Percentiles rank a stretch among this genome's conserved stretches.
These are phyloP conservation scores for Caenorhabditis parvicauda DNA, from an alignment of 2,888 invertebrate species.

Conservation along the genomic window DNA sequence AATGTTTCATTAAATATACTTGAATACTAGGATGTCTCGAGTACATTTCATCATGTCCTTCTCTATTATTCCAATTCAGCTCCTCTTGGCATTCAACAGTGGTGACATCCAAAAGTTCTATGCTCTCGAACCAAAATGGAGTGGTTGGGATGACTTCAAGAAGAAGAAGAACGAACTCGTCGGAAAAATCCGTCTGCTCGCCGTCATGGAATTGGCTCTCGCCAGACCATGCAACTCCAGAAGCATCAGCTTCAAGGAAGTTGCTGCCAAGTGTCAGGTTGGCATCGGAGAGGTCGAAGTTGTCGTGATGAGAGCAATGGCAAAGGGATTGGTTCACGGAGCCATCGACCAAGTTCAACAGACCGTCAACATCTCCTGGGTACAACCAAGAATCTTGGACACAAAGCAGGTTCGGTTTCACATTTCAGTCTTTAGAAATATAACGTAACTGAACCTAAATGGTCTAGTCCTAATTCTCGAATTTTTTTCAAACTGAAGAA, in stretches of 20 bases:
- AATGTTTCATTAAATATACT: too few relatives aligned
- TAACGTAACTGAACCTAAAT: too few relatives aligned
- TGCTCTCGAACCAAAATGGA: conserved; percentile 71
- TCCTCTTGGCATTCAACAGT: conserved; percentile 76
- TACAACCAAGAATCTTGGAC: conserved; percentile 79
- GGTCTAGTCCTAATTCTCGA: not conserved
- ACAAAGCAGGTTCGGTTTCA: conserved; percentile 68
- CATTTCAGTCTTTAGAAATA: too few relatives aligned
- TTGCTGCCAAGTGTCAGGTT: conserved; percentile 80
- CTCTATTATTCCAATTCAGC: conserved; percentile 2
- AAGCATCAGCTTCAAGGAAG: conserved; percentile 84
- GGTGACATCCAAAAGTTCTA: conserved; percentile 70
- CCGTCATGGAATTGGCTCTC: conserved; percentile 98
- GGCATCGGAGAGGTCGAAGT: conserved; percentile 73
- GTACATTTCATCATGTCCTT: too few relatives aligned
- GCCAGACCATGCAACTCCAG: conserved; percentile 83
- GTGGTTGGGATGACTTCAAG: conserved; percentile 62
- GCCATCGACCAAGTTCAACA: conserved; percentile 68
- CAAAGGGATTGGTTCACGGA: conserved; percentile 85
- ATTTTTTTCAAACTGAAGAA: not conserved
- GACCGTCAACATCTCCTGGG: conserved; percentile 80
- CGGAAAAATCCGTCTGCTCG: conserved; percentile 89
- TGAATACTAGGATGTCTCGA: too few relatives aligned
- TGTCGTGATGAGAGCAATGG: conserved; percentile 93
- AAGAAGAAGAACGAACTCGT: conserved; percentile 48